phyloP scores from a whole-genome alignment of 2,797 vertebrate genomes.

The Gallinago stenura region DNA sequence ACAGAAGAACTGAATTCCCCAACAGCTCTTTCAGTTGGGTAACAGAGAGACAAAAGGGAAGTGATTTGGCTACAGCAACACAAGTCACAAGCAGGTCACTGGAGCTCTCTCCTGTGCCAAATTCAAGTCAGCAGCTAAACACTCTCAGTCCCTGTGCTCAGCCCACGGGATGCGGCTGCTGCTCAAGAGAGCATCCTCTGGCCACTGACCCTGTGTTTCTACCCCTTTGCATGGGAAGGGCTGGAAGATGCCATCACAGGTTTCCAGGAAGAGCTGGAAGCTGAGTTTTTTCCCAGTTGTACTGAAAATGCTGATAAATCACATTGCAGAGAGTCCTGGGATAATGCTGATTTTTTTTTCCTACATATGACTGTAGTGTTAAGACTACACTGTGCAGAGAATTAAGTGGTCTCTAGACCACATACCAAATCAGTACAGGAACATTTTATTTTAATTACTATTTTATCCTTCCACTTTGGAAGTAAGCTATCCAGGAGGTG shows the following conservation, averaged over 20 bases:
- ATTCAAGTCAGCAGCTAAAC: background rate
- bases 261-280: conserved; percentile 13
- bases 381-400: background rate
- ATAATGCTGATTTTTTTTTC: background rate
- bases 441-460: background rate
- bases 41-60: background rate
- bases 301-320: background rate
- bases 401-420: background rate
- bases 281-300: background rate
- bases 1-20: background rate
- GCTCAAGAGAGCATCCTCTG: background rate
- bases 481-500: background rate
- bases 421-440: background rate
- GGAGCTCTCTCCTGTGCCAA: background rate
- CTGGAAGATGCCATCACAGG: background rate
- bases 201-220: background rate
- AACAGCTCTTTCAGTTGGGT: background rate
- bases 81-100: background rate
- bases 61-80: background rate
- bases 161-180: background rate
- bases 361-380: background rate
- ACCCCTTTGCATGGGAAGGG: background rate
- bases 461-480: background rate
- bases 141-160: fast-evolving
- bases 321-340: fast-evolving